Evolutionary conservation across 1,140 invertebrate genomes (phyloP), one percentile per base, ranked within the genome.

Genomic region (Bathynomus jamesi): DNA sequence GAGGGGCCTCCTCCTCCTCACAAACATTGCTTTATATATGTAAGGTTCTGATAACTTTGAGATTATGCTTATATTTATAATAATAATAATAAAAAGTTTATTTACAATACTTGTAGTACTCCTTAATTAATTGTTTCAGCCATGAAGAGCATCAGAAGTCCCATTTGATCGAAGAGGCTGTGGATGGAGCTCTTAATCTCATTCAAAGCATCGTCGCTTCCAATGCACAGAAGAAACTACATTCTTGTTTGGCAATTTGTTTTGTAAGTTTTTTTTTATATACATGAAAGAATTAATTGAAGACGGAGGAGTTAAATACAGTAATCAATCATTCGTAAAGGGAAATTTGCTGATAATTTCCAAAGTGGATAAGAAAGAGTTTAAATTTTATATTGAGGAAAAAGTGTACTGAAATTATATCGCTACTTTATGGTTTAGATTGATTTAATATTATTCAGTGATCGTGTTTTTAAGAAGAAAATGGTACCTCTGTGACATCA

Each of bases 21-120:
- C 82, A 21, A 79, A 83, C 67, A 75, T 84, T 29, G 82, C 83
- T 25, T 78, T 82, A 63, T 78, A 81, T 70, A 76, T 78, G 61
- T 80, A 78, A 80, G 80, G 80, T 79, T 67, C 32, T n/a, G 66
- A 13, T 40, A 3, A 29, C 21, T 2, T 25, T 28, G 11, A 8
- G n/a, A 8, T 8, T 28, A 63, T 63, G n/a, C 21, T 8, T 25
- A 63, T 25, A 24, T 63, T 8, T 24, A 63, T 53, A n/a, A 53
- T 53, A 76, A 21, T 25, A 29, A 21, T 60, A 28, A 61, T 25
- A 17, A 27, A 2, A 25, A 65, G 10, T 61, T 61, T 61, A 7
- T 7, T 3, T 61, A 61, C 21, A 25, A 61, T 10, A 61, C 24
- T 53, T 61, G 61, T 10, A 61, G 11, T 63, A 63, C 8, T 63